Conservation (phyloP, 2,113 vertebrate species). For the Mormyrus iriodes region DNA sequence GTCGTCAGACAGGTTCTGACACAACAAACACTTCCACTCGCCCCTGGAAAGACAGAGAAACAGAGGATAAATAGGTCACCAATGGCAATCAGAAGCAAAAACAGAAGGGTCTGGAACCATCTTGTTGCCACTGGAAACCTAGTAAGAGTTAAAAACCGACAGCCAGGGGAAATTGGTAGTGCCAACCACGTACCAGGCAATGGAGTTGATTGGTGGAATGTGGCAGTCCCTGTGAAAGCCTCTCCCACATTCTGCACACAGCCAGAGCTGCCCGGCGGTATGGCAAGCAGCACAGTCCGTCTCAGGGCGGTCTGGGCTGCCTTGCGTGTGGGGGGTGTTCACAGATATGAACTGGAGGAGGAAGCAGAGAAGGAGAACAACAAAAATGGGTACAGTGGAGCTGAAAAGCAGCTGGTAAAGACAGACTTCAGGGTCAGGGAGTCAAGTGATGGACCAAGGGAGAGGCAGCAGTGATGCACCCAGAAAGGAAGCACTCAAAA, state of each 20-base stretch:
- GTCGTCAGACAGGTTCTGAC: conserved; percentile 38
- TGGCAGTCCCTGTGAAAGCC: conserved; percentile 44
- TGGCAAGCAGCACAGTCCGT: conserved; percentile 32
- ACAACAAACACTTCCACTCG: conserved; percentile 42
- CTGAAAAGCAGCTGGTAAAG: background rate
- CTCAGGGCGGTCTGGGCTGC: background rate
- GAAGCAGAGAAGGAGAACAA: background rate
- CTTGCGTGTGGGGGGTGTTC: background rate
- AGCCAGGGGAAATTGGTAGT: background rate
- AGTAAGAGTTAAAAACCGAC: background rate
- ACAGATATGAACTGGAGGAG: background rate
- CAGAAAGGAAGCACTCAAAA: background rate
- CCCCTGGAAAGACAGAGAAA: conserved; percentile 9
- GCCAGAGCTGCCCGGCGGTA: conserved; percentile 13
- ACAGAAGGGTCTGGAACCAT: background rate
- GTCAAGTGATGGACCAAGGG: background rate
- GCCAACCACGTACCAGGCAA: conserved; percentile 24
- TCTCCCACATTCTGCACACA: conserved; percentile 38
- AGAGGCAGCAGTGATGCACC: background rate
- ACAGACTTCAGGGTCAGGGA: background rate
- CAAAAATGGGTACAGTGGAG: background rate
- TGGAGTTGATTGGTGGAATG: conserved; percentile 35
- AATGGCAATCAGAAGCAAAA: background rate
- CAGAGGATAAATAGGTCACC: background rate
- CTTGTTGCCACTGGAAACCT: background rate